Evolutionary conservation across 2,888 invertebrate genomes (phyloP).

Genomic region (Acleris cristana): DNA sequence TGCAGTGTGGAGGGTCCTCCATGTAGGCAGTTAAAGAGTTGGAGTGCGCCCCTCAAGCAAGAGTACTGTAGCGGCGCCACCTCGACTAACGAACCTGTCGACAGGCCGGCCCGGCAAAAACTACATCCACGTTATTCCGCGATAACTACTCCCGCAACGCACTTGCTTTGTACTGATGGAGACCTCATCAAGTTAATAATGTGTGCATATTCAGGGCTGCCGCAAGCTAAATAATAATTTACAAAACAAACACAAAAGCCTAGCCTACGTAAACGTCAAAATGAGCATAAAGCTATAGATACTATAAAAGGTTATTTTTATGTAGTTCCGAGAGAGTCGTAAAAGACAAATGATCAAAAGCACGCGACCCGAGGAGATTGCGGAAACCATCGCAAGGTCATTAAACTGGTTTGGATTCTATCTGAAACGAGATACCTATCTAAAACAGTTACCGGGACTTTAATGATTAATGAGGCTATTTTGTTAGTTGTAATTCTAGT

Average conservation of each 20-base stretch:
- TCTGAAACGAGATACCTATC: constrained; percentile 46
- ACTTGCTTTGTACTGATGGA: constrained; percentile 54
- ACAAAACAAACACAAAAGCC: constrained; percentile 22
- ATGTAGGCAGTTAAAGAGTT: constrained; percentile 84
- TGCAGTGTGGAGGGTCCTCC: constrained; percentile 78
- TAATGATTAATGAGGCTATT: constrained; percentile 31
- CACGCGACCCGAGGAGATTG: constrained; percentile 54
- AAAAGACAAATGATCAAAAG: constrained; percentile 69
- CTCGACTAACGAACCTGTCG: constrained; percentile 77
- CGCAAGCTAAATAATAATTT: constrained; percentile 4
- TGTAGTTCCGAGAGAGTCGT: constrained; percentile 61
- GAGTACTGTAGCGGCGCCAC: constrained; percentile 78
- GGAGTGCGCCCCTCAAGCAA: constrained; percentile 78
- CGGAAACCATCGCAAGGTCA: constrained; percentile 53
- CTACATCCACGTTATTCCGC: constrained; percentile 51
- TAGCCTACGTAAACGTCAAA: constrained; percentile 7
- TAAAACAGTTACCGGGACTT: constrained; percentile 27
- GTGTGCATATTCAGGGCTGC: constrained; percentile 43
- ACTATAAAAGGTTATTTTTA: constrained; percentile 61
- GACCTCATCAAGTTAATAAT: constrained; percentile 55
- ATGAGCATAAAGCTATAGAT: constrained; percentile 40
- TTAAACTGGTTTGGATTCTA: constrained; percentile 51
- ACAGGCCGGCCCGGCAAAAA: constrained; percentile 64
- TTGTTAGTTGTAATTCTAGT: constrained; percentile 7
- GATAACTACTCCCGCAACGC: constrained; percentile 51